These are phyloP conservation scores for Menura novaehollandiae DNA, from an alignment of 2,113 vertebrate species.

Conservation along the genomic window DNA sequence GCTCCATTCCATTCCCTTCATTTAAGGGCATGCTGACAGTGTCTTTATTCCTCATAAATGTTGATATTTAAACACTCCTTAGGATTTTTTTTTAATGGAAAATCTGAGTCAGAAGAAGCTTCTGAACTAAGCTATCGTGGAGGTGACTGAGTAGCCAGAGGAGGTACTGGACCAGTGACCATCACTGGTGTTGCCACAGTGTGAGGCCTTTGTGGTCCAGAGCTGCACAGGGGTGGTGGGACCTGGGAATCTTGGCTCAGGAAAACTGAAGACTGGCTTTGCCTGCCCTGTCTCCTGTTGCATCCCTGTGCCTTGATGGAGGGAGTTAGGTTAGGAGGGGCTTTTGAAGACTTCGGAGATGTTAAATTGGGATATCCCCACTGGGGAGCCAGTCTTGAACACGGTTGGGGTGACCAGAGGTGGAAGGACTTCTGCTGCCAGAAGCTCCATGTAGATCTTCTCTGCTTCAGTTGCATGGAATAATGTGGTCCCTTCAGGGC, in stretches of 20 bases:
- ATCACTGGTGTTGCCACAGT: background rate
- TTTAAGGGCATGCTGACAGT: background rate
- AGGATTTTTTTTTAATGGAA: background rate
- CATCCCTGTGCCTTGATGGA: background rate
- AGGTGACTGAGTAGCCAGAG: background rate
- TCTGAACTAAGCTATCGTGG: fast-evolving
- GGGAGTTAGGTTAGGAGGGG: background rate
- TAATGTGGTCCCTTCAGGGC: background rate
- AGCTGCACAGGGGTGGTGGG: background rate
- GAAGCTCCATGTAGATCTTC: background rate
- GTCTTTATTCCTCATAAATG: background rate
- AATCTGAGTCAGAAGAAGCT: background rate
- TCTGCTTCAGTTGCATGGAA: background rate
- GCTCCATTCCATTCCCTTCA: background rate
- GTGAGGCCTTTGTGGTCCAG: background rate
- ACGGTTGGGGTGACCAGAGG: too few species aligned
- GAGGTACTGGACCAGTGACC: background rate
- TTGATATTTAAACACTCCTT: background rate
- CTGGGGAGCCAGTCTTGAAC: background rate
- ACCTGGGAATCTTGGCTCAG: background rate
- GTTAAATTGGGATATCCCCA: background rate
- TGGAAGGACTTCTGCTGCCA: background rate
- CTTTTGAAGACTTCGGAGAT: background rate
- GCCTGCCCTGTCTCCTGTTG: background rate
- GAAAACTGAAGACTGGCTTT: background rate